Evolutionary conservation across 2,888 invertebrate genomes (phyloP), one percentile per base, ranked within the genome.

Genomic region (Cheiracanthium punctorium): DNA sequence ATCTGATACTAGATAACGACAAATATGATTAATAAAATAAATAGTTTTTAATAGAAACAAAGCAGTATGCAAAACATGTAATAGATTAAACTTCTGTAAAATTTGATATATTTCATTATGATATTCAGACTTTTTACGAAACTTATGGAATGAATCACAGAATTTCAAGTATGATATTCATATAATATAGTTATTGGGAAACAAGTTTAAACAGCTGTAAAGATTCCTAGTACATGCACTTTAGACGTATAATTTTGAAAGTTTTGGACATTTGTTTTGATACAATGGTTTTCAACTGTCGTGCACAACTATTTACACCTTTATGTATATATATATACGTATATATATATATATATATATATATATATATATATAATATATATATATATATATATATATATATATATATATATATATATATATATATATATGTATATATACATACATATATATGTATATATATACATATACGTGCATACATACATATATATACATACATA

Each of bases 241-340:
- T n/a, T 58, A 58, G 20, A 58, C 17, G 24, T 2, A 58, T 24
- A 58, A 58, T 58, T 58, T 58, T 58, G 20, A 58, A 58, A 20
- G 58, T 10, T 48, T 48, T 48, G 43, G 43, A 48, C 4, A 17
- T 17, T 24, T 58, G 1, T 58, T 24, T 24, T 58, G 20, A 24
- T 58, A 24, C 12, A 58, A 24, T 58, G 24, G 24, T 69, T 69
- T 20, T 17, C 20, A 30, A 67, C 43, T 30, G 70, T 77, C 76
- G 82, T 82, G 82, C 82, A 82, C 41, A 82, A 28, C 67, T 77
- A 84, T 84, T 77, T 84, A 77, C 72, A 84, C 28, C 71, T 67
- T 65, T 48, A 84, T 64, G 64, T 70, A 30, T 71, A 70, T 70
- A 70, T 58, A 58, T 58, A 20, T 58, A 24, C 37, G 37, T 37